Percentiles rank a stretch among this genome's conserved stretches.
phyloP scores from a whole-genome alignment of 2,113 vertebrate species.

The Plecturocebus donacophilus region DNA sequence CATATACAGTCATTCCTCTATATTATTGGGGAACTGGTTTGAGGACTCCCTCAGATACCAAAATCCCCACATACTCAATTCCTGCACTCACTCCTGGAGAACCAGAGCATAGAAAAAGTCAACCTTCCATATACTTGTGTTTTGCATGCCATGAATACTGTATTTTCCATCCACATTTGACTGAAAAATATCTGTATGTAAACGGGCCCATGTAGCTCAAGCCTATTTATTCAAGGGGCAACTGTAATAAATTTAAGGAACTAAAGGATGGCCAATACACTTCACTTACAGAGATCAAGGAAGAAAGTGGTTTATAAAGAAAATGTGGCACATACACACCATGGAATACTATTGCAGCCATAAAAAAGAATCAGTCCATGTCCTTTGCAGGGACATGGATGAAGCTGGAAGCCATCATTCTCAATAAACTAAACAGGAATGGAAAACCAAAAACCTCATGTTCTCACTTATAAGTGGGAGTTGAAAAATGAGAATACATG shows the following conservation, averaged over 20 bases:
- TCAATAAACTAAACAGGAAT: too few relatives aligned
- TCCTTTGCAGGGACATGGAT: too few relatives aligned
- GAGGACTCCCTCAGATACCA: background rate
- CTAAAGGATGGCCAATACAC: background rate
- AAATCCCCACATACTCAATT: background rate
- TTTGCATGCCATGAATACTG: background rate
- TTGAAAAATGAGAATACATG: too few relatives aligned
- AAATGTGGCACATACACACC: too few relatives aligned
- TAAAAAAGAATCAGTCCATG: too few relatives aligned
- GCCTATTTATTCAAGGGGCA: background rate
- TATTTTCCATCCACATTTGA: background rate
- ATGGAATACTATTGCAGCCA: too few relatives aligned
- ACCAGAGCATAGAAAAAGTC: background rate
- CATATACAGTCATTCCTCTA: background rate
- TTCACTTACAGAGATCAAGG: background rate
- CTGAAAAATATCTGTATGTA: background rate
- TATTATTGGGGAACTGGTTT: background rate
- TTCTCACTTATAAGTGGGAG: too few relatives aligned
- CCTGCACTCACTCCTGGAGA: background rate
- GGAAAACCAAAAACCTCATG: too few relatives aligned
- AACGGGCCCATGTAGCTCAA: background rate
- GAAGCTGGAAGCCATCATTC: too few relatives aligned
- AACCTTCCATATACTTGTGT: background rate
- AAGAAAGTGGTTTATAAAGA: background rate
- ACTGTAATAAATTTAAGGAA: background rate